phyloP scores from a whole-genome alignment of 2,797 vertebrate species.

The Syngnathus acus region DNA sequence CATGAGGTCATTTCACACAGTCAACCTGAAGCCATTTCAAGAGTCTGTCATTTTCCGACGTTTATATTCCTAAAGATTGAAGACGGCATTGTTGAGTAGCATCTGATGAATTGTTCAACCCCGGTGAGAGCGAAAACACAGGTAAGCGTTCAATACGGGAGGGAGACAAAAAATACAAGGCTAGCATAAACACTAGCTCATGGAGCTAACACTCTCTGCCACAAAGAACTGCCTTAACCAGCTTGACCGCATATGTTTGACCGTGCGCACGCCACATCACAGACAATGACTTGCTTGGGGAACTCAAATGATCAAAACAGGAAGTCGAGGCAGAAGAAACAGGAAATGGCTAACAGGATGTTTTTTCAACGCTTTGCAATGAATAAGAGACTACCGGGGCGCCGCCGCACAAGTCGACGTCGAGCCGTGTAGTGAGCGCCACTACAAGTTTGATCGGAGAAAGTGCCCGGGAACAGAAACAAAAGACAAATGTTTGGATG shows the following conservation, averaged over 20 bases:
- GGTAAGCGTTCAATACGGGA: slow-evolving; percentile 23
- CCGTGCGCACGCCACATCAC: not conserved
- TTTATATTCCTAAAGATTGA: not conserved
- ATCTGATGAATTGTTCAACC: not conserved
- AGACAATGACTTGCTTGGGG: slow-evolving; percentile 27
- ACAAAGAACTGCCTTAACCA: slow-evolving; percentile 51
- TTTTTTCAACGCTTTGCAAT: slow-evolving; percentile 57
- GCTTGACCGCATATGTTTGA: slow-evolving; percentile 39
- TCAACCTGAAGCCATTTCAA: not conserved
- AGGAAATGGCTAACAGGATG: slow-evolving; percentile 72
- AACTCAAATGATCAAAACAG: slow-evolving; percentile 58
- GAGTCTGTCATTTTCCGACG: not conserved
- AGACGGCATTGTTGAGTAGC: too few species aligned
- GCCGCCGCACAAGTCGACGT: slow-evolving; percentile 8
- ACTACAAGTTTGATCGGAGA: slow-evolving; percentile 8
- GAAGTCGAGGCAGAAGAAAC: slow-evolving; percentile 64
- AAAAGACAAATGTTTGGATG: slow-evolving; percentile 10
- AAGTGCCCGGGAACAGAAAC: not conserved
- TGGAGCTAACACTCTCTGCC: slow-evolving; percentile 21
- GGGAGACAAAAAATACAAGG: slow-evolving; percentile 34
- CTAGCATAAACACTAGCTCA: slow-evolving; percentile 43
- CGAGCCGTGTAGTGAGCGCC: not conserved
- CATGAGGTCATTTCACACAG: not conserved
- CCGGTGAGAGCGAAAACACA: not conserved
- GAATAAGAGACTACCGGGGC: slow-evolving; percentile 25